These are phyloP conservation scores for Gasteruption jaculator DNA, from an alignment of 2,888 invertebrate species.

Conservation along the genomic window DNA sequence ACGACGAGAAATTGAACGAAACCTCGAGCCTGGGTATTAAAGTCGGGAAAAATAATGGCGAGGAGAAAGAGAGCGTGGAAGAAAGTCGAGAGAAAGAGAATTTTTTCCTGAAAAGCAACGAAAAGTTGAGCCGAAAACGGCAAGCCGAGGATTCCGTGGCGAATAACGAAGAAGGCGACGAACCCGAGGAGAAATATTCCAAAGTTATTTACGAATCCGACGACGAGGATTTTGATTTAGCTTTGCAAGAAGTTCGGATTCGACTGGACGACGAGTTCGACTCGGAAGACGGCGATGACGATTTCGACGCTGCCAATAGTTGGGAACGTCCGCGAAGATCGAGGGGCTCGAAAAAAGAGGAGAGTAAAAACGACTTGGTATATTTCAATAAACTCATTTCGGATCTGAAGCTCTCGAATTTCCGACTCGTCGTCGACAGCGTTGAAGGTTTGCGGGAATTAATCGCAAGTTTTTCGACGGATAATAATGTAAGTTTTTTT, in stretches of 20 bases:
- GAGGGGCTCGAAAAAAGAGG: constrained; percentile 14
- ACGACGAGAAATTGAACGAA: constrained; percentile 39
- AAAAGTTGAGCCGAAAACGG: constrained; percentile 14
- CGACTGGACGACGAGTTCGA: constrained; percentile 17
- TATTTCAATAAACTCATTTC: constrained; percentile 35
- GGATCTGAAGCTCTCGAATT: constrained; percentile 41
- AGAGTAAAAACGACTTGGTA: constrained; percentile 23
- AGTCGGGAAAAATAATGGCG: too few relatives aligned
- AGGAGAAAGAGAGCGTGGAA: constrained; percentile 6
- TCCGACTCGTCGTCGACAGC: constrained; percentile 54
- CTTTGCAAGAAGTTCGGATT: constrained; percentile 1
- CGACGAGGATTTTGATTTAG: constrained; percentile 5
- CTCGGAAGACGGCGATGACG: constrained; percentile 17
- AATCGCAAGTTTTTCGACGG: constrained; percentile 38
- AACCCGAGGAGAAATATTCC: constrained; percentile 13
- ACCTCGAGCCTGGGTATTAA: too few relatives aligned
- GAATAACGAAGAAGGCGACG: constrained; percentile 5
- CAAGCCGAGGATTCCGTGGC: constrained; percentile 5
- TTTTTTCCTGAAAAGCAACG: constrained; percentile 9
- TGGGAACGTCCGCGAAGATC: constrained; percentile 15
- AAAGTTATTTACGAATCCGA: too few relatives aligned
- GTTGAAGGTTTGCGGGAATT: constrained; percentile 51
- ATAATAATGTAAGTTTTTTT: constrained; percentile 10
- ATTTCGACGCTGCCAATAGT: constrained; percentile 24
- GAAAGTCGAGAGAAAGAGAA: constrained; percentile 8